A percentile compares a stretch with the other conserved stretches of the same genome.
Evolutionary conservation across 2,113 vertebrate genomes (phyloP).

Genomic region (Clarias magur): DNA sequence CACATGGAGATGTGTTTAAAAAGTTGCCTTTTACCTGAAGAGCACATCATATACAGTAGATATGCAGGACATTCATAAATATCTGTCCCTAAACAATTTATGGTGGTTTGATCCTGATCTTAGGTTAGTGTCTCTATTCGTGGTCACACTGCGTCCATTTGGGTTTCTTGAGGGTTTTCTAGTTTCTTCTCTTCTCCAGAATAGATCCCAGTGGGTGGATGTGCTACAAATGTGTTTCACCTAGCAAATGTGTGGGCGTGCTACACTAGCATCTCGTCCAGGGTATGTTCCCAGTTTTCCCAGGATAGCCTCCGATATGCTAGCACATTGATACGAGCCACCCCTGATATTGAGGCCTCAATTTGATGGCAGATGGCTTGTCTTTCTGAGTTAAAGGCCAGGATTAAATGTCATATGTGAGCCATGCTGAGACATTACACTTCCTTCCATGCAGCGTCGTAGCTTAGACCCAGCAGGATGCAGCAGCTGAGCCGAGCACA

Average conservation of each 20-base stretch:
- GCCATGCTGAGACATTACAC: conserved; percentile 7
- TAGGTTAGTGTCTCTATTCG: neutral
- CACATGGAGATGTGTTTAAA: neutral
- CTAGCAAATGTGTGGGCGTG: neutral
- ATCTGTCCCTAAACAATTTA: neutral
- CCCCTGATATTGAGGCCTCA: neutral
- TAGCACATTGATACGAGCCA: neutral
- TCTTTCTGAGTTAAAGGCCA: conserved; percentile 28
- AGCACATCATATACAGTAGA: neutral
- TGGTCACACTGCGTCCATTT: neutral
- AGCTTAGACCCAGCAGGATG: conserved; percentile 13
- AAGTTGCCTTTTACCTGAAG: neutral
- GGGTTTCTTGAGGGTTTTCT: neutral
- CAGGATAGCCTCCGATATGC: neutral
- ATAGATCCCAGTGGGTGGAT: neutral
- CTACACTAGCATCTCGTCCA: neutral
- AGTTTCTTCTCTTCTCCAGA: neutral
- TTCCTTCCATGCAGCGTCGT: neutral
- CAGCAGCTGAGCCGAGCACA: neutral
- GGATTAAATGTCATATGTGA: conserved; percentile 23
- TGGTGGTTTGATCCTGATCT: neutral
- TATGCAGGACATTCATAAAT: neutral
- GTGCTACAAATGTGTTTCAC: too few relatives aligned
- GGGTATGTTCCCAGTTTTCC: neutral
- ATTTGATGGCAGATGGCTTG: neutral